Evolutionary conservation across 2,113 vertebrate genomes (phyloP), one percentile per base, ranked within the genome.

Genomic region (Anhinga rufa): DNA sequence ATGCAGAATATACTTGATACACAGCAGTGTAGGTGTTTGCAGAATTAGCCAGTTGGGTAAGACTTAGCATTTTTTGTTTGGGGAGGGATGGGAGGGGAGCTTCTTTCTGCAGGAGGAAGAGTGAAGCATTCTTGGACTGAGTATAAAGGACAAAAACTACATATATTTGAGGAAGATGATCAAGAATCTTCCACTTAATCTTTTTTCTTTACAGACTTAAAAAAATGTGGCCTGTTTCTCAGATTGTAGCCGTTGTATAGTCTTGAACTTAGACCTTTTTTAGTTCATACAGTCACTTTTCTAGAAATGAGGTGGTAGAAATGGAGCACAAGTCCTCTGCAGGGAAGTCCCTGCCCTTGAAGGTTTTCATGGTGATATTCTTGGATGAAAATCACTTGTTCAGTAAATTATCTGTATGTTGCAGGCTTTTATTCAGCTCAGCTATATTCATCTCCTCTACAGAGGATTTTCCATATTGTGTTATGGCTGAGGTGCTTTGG

Each of bases 171-270:
- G 34, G 38, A 49, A 46, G 24, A 6, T 49, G 36, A 21, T 22
- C 69, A 2, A 8, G 55, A 2, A 4, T 40, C 60, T 32, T 40
- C 7, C 1, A 1, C 7, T 48, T 52, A 16, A 0, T 12, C 14
- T 38, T 21, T 42, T 44, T 46, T 32, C 31, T 4, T 25, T 24
- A 11, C 3, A 21, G 20, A 6, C 17, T 36, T 70, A 14, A 57
- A 28, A 6, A 48, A 19, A 20, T 9, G 4, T 5, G 18, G 11
- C 20, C 2, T 21, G 1, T 44, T 94, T 40, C 14, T 91, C 21
- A 13, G 17, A 1, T 19, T 34, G 44, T 36, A 40, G 22, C 29
- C 29, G 60, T 40, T 64, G 13, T 26, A 2, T 32, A 36, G 40
- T 29, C 36, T 75, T 74, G 3, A 57, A 4, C 21, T 49, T 9